A percentile compares a stretch with the other conserved stretches of the same genome.
These are phyloP conservation scores for Hydractinia echinata DNA, from an alignment of 30 jellyfish, hydroid and myxozoan species.

Conservation along the genomic window DNA sequence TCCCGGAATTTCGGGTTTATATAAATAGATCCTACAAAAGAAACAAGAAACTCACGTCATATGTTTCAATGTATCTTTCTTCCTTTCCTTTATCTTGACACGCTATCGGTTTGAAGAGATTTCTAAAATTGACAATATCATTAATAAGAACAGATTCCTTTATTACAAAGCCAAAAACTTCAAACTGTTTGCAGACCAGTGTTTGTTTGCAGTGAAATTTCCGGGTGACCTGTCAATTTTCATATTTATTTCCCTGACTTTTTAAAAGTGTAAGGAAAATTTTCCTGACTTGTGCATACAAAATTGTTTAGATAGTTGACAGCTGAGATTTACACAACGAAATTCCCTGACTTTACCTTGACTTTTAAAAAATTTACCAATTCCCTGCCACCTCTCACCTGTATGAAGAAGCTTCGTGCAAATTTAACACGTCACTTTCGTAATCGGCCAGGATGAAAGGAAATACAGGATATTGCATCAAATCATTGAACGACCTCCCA, in stretches of 20 bases:
- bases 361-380: not conserved
- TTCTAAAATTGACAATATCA: conserved; percentile 34
- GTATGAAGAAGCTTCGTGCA: conserved; percentile 59
- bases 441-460: conserved; percentile 92
- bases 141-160: not conserved
- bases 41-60: conserved; percentile 43
- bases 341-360: not conserved
- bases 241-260: not conserved
- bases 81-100: conserved; percentile 77
- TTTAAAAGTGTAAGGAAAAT: not conserved
- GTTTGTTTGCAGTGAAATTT: not conserved
- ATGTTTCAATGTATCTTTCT: conserved; percentile 70
- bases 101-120: conserved; percentile 86
- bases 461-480: conserved; percentile 95
- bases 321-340: not conserved
- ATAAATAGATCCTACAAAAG: not conserved
- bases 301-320: not conserved
- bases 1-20: no score
- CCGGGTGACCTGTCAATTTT: not conserved
- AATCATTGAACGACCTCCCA: conserved; percentile 96
- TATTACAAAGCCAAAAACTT: not conserved
- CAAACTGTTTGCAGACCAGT: no score
- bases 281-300: not conserved
- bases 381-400: conserved; percentile 37
- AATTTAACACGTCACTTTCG: conserved; percentile 49